phyloP scores from a whole-genome alignment of 2,888 invertebrate species.

The Drosophila greeni region DNA sequence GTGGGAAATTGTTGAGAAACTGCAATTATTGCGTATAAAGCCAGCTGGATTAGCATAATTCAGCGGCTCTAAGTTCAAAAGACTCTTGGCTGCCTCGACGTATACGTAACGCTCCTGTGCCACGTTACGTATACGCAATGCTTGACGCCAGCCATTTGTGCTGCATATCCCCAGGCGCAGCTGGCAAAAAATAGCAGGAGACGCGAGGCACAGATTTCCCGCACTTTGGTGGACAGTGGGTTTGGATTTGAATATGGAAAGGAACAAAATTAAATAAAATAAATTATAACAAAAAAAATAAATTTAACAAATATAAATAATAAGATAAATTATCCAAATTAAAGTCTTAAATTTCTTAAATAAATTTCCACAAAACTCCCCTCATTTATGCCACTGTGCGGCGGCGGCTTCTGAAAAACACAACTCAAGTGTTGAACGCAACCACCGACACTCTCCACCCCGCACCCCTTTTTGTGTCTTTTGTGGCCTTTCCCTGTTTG shows the following conservation, averaged over 20 bases:
- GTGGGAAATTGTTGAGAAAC: constrained; percentile 42
- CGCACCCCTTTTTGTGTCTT: constrained; percentile 44
- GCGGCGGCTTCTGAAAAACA: constrained; percentile 30
- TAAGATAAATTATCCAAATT: too few relatives aligned
- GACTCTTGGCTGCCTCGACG: constrained; percentile 11
- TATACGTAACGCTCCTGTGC: not conserved
- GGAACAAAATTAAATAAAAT: not conserved
- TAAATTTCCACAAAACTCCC: too few relatives aligned
- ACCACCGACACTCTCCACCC: constrained; percentile 32
- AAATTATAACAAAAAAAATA: not conserved
- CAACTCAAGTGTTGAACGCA: constrained; percentile 48
- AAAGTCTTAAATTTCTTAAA: not conserved
- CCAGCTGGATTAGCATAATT: constrained; percentile 50
- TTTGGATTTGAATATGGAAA: not conserved
- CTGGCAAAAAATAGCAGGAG: constrained; percentile 27
- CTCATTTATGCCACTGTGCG: not conserved
- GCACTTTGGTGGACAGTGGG: not conserved
- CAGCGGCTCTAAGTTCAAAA: constrained; percentile 1
- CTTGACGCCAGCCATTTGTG: constrained; percentile 55
- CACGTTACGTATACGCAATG: constrained; percentile 46
- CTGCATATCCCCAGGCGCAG: constrained; percentile 68
- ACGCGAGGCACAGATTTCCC: constrained; percentile 11
- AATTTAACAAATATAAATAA: not conserved
- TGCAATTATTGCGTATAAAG: constrained; percentile 62
- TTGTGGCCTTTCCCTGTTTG: constrained; percentile 63